phyloP scores from a whole-genome alignment of 2,797 vertebrate genomes.

The Buceros bicornis region DNA sequence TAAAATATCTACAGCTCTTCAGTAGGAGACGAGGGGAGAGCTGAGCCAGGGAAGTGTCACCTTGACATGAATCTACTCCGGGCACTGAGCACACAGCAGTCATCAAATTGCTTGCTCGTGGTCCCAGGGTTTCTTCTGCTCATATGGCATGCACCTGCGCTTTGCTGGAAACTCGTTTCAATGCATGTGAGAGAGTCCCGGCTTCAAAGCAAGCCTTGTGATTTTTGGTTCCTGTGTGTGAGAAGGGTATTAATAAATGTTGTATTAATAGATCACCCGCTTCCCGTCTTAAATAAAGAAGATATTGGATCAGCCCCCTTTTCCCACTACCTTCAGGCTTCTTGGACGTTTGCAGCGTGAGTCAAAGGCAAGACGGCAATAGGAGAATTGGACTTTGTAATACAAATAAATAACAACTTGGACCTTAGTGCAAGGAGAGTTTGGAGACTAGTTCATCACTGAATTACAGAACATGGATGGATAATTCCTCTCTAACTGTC shows the following conservation, averaged over 20 bases:
- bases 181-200: background rate
- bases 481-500: background rate
- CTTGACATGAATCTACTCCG: slow-evolving; percentile 18
- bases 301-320: background rate
- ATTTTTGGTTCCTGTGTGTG: slow-evolving; percentile 50
- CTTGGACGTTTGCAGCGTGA: background rate
- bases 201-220: slow-evolving; percentile 60
- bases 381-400: background rate
- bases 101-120: background rate
- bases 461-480: background rate
- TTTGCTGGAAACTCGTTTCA: background rate
- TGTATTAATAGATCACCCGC: slow-evolving; percentile 17
- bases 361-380: background rate
- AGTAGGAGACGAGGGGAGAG: background rate
- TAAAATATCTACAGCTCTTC: slow-evolving; percentile 2
- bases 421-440: background rate
- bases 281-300: slow-evolving; percentile 4
- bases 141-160: slow-evolving; percentile 67
- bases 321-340: background rate
- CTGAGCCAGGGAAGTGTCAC: slow-evolving; percentile 51
- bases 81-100: slow-evolving; percentile 37
- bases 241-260: slow-evolving; percentile 60
- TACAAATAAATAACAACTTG: slow-evolving; percentile 20
- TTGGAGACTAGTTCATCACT: background rate
- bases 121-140: slow-evolving; percentile 49